These are phyloP conservation scores for Timema cristinae DNA, from an alignment of 2,888 invertebrate species.

Conservation along the genomic window DNA sequence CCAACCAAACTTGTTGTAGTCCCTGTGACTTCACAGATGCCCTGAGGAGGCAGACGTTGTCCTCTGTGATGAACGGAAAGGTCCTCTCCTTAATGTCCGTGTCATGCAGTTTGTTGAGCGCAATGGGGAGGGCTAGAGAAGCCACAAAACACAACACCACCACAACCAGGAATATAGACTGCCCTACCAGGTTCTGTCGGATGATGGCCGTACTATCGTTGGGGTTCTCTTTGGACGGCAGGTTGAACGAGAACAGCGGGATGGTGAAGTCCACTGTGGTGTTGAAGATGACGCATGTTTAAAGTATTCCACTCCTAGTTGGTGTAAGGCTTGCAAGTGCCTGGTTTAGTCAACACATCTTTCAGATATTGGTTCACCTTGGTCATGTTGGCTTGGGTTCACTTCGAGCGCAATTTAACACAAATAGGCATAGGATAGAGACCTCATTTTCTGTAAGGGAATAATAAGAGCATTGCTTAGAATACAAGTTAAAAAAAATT, in stretches of 20 bases:
- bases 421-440: too few species aligned
- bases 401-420: too few species aligned
- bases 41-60: slow-evolving; percentile 10
- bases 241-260: slow-evolving; percentile 24
- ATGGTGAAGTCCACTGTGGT: slow-evolving; percentile 25
- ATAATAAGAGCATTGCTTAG: too few species aligned
- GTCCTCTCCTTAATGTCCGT: neutral
- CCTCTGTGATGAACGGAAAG: too few species aligned
- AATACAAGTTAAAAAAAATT: too few species aligned
- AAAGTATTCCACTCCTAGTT: slow-evolving; percentile 19
- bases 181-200: slow-evolving; percentile 23
- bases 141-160: slow-evolving; percentile 19
- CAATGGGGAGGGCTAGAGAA: slow-evolving; percentile 20
- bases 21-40: slow-evolving; percentile 14
- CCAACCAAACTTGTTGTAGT: slow-evolving; percentile 13
- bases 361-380: neutral
- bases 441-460: too few species aligned
- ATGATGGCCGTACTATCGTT: slow-evolving; percentile 20
- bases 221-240: slow-evolving; percentile 21
- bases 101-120: slow-evolving; percentile 12
- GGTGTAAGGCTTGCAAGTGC: slow-evolving; percentile 7
- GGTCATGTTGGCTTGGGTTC: too few species aligned
- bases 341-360: slow-evolving; percentile 1
- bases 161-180: slow-evolving; percentile 18
- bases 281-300: slow-evolving; percentile 22